Base-by-base conservation (phyloP, 2,888 invertebrate genomes). In the Steromphala cineraria region DNA sequence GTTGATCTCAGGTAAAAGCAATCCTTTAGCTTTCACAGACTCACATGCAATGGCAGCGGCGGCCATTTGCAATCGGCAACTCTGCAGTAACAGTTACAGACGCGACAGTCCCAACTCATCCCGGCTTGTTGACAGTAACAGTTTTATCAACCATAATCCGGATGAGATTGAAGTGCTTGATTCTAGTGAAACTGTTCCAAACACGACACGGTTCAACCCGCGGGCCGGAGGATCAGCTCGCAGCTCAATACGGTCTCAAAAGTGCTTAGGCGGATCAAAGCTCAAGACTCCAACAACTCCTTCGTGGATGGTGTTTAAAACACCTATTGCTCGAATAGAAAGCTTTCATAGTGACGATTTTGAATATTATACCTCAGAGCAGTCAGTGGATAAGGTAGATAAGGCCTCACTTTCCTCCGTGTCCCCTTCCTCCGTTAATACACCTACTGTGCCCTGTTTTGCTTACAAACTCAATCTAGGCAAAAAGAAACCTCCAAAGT, bases 311-410 rank as follows among this genome's bases (percentile, higher is more conserved):
- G 88, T 88, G 83, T 87, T 90, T 75, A 88, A 87, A 78, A 90
- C 90, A 21, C 91, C 91, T 40, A 86, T 91, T 78, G 91, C 91
- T 77, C 87, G 91, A 8, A 90, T 91, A 78, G 91, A 91, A 80
- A 91, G 91, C 82, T 91, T 91, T 82, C 91, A 91, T 83, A 91
- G 91, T 86, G 91, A 91, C 76, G 91, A 91, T 80, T 90, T 90
- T 84, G 91, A 91, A 76, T 84, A 79, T 67, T 87, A 84, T 80
- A 86, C 84, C 78, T 84, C 87, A 80, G 89, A 87, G 75, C 67
- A 62, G 53, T 8, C 24, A 67, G 55, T 83, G 52, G 88, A 87
- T 53, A 85, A 85, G 78, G 80, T 82, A 55, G 86, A 86, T 31
- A 84, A 84, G 53, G 83, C 86, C 62, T 84, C 87, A 15, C 82